phyloP scores from a whole-genome alignment of 2,888 invertebrate genomes.

The Hoplodrina blanda region DNA sequence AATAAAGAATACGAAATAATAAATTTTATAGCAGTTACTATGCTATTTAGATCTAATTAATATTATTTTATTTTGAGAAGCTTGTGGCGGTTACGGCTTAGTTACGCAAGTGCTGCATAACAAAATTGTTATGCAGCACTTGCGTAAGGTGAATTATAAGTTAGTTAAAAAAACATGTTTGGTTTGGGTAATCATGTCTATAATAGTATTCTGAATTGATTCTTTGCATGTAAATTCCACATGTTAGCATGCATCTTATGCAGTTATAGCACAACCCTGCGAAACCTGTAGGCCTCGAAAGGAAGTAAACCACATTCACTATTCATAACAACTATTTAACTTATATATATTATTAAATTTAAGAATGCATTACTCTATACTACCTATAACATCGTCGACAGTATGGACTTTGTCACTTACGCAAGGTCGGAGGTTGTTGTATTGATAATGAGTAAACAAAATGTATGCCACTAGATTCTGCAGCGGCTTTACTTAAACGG shows the following conservation, averaged over 20 bases:
- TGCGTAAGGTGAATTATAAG: slow-evolving; percentile 25
- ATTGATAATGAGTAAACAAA: slow-evolving; percentile 42
- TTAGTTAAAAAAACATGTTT: slow-evolving; percentile 19
- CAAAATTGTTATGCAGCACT: neutral
- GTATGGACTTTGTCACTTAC: slow-evolving; percentile 58
- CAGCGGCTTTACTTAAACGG: neutral
- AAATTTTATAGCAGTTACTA: neutral
- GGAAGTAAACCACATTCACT: slow-evolving; percentile 5
- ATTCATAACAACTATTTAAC: neutral
- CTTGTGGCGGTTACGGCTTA: neutral
- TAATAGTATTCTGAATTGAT: slow-evolving; percentile 20
- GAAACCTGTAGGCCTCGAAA: neutral
- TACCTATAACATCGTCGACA: neutral
- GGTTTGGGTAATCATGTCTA: neutral
- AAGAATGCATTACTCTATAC: slow-evolving; percentile 27
- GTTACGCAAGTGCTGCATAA: too few species aligned
- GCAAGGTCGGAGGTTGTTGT: slow-evolving; percentile 58
- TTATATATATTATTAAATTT: neutral
- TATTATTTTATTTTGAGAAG: neutral
- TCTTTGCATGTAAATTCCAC: slow-evolving; percentile 21
- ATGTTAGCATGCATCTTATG: slow-evolving; percentile 2
- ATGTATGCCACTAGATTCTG: slow-evolving; percentile 13
- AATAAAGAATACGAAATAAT: slow-evolving; percentile 1
- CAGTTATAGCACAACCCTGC: neutral
- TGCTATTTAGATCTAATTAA: neutral